A percentile compares a stretch with the other conserved stretches of the same genome.
phyloP scores from a whole-genome alignment of 2,113 vertebrate species.

The Gallinago undulata region DNA sequence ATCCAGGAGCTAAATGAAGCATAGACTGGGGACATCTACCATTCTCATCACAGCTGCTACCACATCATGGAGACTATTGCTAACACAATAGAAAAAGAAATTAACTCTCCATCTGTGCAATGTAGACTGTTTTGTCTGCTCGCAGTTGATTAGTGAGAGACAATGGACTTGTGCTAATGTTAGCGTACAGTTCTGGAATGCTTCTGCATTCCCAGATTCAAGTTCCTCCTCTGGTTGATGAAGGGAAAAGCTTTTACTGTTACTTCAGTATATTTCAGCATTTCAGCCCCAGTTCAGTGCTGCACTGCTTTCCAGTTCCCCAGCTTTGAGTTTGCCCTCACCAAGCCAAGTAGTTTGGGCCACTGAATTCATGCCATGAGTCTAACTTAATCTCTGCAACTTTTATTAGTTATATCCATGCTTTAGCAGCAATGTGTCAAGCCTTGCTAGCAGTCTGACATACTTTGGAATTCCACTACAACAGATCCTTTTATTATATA shows the following conservation, averaged over 20 bases:
- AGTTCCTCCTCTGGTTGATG: background rate
- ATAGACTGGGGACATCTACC: conserved; percentile 43
- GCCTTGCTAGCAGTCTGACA: background rate
- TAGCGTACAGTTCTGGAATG: background rate
- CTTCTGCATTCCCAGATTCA: too few species aligned
- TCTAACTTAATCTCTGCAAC: background rate
- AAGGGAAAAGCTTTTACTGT: background rate
- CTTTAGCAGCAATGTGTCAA: background rate
- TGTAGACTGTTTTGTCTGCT: conserved; percentile 27
- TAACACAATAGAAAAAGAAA: conserved; percentile 51
- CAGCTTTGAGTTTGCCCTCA: background rate
- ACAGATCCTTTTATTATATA: background rate
- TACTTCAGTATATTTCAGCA: background rate
- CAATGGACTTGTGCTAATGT: background rate
- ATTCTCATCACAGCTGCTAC: conserved; percentile 64
- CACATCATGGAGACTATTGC: conserved; percentile 30
- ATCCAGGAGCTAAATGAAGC: conserved; percentile 63
- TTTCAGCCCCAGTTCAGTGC: background rate
- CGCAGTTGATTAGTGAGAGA: conserved; percentile 38
- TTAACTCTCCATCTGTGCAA: conserved; percentile 57
- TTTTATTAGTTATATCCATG: background rate
- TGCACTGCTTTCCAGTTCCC: background rate
- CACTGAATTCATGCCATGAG: background rate
- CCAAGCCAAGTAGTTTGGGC: background rate
- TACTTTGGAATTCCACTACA: background rate